Evolutionary conservation across 2,797 vertebrate species (phyloP), one percentile per base, ranked within the genome.

Genomic region (Scleropages formosus): DNA sequence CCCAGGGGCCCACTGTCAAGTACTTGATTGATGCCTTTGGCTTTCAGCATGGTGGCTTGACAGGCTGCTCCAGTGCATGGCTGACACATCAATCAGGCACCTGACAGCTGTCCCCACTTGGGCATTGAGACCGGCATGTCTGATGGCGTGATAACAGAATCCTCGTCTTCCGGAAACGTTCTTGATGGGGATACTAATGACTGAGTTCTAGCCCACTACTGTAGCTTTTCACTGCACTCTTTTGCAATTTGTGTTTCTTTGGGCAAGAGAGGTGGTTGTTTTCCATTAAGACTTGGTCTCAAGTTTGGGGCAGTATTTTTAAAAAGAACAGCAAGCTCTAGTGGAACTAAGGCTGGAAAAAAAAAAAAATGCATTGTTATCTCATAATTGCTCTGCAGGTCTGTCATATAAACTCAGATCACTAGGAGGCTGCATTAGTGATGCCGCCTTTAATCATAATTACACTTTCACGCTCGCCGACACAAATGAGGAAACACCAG

Each of bases 391-490:
- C 47, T 47, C 47, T 22, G 51, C 44, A 53, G 46, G 67, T 69
- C 46, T 26, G 26, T 24, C 22, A 22, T 47, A 26, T 18, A 31
- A 70, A 15, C 47, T 22, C 1, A 27, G 68, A 70, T 27, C 8
- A 13, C 22, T 11, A 10, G 49, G 11, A 26, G 12, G 4, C 49
- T 39, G 16, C 66, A 51, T 69, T 69, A 51, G 66, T 12, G 49
- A 53, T 26, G 68, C 68, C 68, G 26, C 56, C 68, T 58, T 70
- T 56, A 70, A 70, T 70, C 68, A 27, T 47, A 18, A 22, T 24
- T 20, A 22, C 49, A 24, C 68, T 26, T 27, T 16, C 49, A 70
- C 16, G 6, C 68, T 39, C 6, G 31, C 31, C 31, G 31, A 53
- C 56, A 53, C 8, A 16, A 70, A 70, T 56, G 68, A 70, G 49